Base-by-base conservation (phyloP, 1,140 invertebrate species). In the Pseudachorutes palmiensis region DNA sequence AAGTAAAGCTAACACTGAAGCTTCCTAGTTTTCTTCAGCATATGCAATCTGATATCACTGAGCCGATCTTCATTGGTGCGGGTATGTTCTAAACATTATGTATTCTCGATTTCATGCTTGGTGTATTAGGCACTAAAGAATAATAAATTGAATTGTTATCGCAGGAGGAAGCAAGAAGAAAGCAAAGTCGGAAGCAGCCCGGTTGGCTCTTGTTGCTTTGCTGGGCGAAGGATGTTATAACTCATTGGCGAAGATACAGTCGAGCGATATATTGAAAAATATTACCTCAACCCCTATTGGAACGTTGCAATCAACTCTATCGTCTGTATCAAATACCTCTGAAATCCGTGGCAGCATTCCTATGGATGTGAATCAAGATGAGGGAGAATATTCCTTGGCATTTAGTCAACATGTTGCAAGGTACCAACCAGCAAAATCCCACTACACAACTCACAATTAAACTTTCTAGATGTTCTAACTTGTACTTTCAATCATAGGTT, bases 151-250 rank as follows among this genome's bases (percentile, higher is more conserved):
- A n/a, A n/a, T n/a, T n/a, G n/a, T 64, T 49, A 36, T 65, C 33
- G 1, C 16, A 67, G 72, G 69, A 5, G 41, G 28, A 0, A 73
- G 69, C 24, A 73, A 73, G 45, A 73, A 70, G 36, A 69, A 67
- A 48, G 66, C 72, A 1, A 73, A 69, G 51, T 65, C 69, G 22
- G 58, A 71, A 49, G 69, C 72, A 2, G 69, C 72, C 14, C 45
- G 57, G 19, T 49, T 71, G 60, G 60, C 57, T 57, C 24, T 73
- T 14, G 66, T 73, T 24, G 26, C 45, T 1, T 2, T 72, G 16
- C n/a, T 72, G 22, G 70, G 70, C 30, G 19, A 29, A 28, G 57
- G 62, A 29, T 58, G 36, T 32, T 71, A 66, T 55, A 24, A 62
- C 1, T 30, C 33, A 16, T 69, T 36, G 63, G 30, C 24, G 51